These are phyloP conservation scores for Uromys caudimaculatus DNA, from an alignment of 2,797 vertebrate species.

Conservation along the genomic window DNA sequence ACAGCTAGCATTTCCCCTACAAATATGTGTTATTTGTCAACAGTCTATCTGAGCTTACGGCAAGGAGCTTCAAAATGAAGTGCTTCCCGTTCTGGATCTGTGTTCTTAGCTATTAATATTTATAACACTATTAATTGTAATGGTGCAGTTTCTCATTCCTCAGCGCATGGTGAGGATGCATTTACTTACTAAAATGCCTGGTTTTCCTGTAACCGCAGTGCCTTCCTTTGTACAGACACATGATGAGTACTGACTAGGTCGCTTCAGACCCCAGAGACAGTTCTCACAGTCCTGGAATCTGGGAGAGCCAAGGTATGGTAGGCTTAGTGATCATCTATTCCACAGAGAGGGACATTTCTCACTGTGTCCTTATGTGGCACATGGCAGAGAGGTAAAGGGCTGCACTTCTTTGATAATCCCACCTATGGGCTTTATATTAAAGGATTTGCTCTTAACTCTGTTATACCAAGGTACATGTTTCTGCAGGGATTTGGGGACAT, in stretches of 20 bases:
- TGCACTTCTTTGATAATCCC: background rate
- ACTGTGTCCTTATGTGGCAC: background rate
- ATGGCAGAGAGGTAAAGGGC: background rate
- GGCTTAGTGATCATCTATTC: background rate
- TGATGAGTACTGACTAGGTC: background rate
- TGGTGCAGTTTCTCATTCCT: background rate
- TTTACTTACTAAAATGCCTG: background rate
- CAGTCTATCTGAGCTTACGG: slow-evolving; percentile 1
- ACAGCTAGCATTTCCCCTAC: background rate
- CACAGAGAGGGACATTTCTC: background rate
- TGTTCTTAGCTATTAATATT: slow-evolving; percentile 28
- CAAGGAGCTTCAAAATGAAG: slow-evolving; percentile 17
- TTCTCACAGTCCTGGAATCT: background rate
- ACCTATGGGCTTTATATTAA: background rate
- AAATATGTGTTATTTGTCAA: background rate
- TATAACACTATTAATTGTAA: background rate
- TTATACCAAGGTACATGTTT: background rate
- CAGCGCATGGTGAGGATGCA: background rate
- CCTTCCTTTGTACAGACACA: background rate
- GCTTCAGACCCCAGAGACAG: background rate
- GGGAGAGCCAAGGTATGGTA: background rate
- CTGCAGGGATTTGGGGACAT: background rate
- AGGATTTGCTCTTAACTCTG: background rate
- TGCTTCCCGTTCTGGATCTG: background rate
- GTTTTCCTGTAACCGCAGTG: slow-evolving; percentile 22